A percentile compares a stretch with the other conserved stretches of the same genome.
phyloP scores from a whole-genome alignment of 2,797 vertebrate genomes.

The Babyrousa celebensis region DNA sequence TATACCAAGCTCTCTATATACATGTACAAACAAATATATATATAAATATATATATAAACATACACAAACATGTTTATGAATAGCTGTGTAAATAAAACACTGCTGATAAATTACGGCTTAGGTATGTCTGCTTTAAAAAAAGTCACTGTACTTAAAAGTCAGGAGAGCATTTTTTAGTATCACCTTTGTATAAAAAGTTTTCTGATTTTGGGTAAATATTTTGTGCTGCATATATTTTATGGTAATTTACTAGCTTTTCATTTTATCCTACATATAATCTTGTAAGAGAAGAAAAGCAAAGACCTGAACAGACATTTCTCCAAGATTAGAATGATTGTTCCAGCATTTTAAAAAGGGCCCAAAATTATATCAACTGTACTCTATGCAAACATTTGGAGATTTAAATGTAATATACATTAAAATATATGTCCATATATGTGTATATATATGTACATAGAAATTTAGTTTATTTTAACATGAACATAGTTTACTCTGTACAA shows the following conservation, averaged over 20 bases:
- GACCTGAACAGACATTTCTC: too few relatives aligned
- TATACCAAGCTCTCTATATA: background rate
- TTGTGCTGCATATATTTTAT: background rate
- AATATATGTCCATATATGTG: background rate
- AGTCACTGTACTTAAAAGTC: background rate
- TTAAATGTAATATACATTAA: background rate
- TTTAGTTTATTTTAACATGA: conserved; percentile 1
- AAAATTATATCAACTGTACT: background rate
- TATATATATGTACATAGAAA: background rate
- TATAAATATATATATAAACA: background rate
- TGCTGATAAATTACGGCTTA: background rate
- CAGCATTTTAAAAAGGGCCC: background rate
- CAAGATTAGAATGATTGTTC: background rate
- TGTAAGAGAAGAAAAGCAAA: background rate
- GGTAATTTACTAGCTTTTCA: background rate
- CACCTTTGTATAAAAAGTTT: background rate
- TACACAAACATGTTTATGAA: background rate
- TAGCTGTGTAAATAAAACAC: background rate
- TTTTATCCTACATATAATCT: background rate
- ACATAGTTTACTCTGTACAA: background rate
- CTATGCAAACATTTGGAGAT: background rate
- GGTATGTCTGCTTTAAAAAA: background rate
- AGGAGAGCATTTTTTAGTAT: background rate
- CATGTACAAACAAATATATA: background rate
- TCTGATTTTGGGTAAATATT: background rate